phyloP scores from a whole-genome alignment of 2,113 vertebrate species.

The Suncus etruscus region DNA sequence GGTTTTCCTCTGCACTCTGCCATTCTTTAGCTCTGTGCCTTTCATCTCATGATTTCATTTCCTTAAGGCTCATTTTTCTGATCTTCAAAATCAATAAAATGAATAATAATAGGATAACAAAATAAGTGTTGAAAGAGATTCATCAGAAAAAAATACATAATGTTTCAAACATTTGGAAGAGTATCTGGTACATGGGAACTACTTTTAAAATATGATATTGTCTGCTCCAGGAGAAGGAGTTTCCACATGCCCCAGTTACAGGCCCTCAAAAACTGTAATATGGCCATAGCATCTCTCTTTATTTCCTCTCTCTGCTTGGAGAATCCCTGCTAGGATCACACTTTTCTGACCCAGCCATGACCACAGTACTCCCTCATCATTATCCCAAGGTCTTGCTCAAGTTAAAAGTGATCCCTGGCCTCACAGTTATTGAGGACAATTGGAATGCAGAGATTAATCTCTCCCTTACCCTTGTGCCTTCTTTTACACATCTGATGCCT shows the following conservation, averaged over 20 bases:
- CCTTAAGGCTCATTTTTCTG: conserved; percentile 3
- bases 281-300: no score
- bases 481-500: not conserved
- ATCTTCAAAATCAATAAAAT: conserved; percentile 53
- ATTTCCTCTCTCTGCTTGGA: not conserved
- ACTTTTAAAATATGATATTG: conserved; percentile 24
- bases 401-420: not conserved
- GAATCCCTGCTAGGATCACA: not conserved
- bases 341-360: not conserved
- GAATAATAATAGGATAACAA: no score
- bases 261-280: not conserved
- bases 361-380: not conserved
- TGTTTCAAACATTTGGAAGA: not conserved
- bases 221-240: not conserved
- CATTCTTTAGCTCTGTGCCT: not conserved
- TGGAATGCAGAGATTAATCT: not conserved
- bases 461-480: not conserved
- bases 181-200: not conserved
- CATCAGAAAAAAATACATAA: not conserved
- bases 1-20: not conserved
- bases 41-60: not conserved
- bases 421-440: not conserved
- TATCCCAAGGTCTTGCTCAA: conserved; percentile 31
- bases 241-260: not conserved
- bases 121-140: no score